phyloP scores from a whole-genome alignment of 2,113 vertebrate genomes.

The Leucopsar rothschildi region DNA sequence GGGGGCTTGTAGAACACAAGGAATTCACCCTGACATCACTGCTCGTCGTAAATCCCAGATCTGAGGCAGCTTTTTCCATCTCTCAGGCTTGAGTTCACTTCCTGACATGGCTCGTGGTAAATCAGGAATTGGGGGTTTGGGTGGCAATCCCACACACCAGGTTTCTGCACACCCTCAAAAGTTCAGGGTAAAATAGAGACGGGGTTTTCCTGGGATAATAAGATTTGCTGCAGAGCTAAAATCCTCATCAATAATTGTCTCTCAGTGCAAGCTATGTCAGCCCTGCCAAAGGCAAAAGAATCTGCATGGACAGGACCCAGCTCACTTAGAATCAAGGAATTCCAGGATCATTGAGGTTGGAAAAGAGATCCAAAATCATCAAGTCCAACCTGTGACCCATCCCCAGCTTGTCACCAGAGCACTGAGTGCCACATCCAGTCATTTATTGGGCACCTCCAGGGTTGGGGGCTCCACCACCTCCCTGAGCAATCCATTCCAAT shows the following conservation, averaged over 20 bases:
- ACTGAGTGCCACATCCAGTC: not conserved
- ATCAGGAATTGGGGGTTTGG: not conserved
- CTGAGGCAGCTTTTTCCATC: not conserved
- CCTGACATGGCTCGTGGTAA: rapidly evolving
- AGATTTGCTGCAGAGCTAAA: not conserved
- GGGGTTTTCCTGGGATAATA: not conserved
- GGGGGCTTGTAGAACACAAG: not conserved
- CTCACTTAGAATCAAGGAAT: not conserved
- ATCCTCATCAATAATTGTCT: not conserved
- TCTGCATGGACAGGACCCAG: not conserved
- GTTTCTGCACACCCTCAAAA: not conserved
- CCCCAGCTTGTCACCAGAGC: not conserved
- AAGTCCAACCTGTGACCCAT: rapidly evolving
- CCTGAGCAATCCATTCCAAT: not conserved
- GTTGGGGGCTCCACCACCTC: not conserved
- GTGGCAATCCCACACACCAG: not conserved
- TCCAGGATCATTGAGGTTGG: not conserved
- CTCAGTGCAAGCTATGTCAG: rapidly evolving
- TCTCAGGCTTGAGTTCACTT: not conserved
- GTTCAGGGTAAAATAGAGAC: not conserved
- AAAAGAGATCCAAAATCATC: not conserved
- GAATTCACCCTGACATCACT: not conserved
- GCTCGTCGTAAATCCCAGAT: not conserved
- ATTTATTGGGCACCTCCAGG: not conserved
- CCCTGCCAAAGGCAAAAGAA: not conserved